Evolutionary conservation across 2,888 invertebrate genomes (phyloP).

Genomic region (Heliconius ismenius): DNA sequence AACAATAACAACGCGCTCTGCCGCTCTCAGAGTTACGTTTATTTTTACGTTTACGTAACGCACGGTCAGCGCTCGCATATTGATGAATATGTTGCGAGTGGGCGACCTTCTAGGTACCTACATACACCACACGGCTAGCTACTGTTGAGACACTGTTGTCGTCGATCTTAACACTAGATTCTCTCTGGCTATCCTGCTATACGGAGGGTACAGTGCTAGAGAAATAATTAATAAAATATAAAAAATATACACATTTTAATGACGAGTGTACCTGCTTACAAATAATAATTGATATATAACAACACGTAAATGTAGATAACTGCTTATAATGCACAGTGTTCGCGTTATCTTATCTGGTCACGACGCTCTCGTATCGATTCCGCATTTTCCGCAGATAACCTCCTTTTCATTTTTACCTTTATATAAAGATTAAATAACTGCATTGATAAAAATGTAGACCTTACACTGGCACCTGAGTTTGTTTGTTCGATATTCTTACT

Average conservation of each 20-base stretch:
- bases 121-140: background rate
- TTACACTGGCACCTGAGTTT: background rate
- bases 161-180: no score
- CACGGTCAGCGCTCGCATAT: conserved; percentile 7
- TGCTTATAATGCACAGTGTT: background rate
- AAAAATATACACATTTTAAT: no score
- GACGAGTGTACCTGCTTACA: background rate
- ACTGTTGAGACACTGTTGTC: no score
- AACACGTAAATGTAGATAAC: background rate
- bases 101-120: background rate
- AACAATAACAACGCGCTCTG: conserved; percentile 33
- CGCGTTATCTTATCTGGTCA: conserved; percentile 12
- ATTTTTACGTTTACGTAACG: conserved; percentile 33
- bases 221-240: no score
- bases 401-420: conserved; percentile 6
- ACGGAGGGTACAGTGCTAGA: no score
- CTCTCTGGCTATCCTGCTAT: no score
- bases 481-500: background rate
- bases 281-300: background rate
- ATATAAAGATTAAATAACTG: conserved; percentile 16
- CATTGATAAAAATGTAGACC: conserved; percentile 1
- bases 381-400: conserved; percentile 21
- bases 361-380: conserved; percentile 13
- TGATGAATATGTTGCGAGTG: conserved; percentile 18
- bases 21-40: conserved; percentile 2